These are phyloP conservation scores for rat (Rattus norvegicus) DNA, from an alignment of 2,113 vertebrate species.

Conservation along the genomic window GRCr8 NC_086028.1:9800001-9800500, in stretches of 20 bases:
- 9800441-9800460: background rate
- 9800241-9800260: background rate
- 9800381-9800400: background rate
- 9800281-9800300: background rate
- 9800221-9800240: background rate
- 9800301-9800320: background rate
- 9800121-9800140: too few relatives aligned
- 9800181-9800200: background rate
- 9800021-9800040: background rate
- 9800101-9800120: background rate
- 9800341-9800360: background rate
- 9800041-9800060: background rate
- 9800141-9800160: background rate
- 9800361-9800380: background rate
- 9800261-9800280: background rate
- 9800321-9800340: background rate
- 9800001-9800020: background rate
- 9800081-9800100: background rate
- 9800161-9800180: background rate
- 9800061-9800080: too few relatives aligned
- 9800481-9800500: background rate
- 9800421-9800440: background rate
- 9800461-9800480: background rate
- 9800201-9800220: background rate
- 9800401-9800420: background rate